Evolutionary conservation across 2,888 invertebrate species (phyloP).

Genomic region (Arge pagana): DNA sequence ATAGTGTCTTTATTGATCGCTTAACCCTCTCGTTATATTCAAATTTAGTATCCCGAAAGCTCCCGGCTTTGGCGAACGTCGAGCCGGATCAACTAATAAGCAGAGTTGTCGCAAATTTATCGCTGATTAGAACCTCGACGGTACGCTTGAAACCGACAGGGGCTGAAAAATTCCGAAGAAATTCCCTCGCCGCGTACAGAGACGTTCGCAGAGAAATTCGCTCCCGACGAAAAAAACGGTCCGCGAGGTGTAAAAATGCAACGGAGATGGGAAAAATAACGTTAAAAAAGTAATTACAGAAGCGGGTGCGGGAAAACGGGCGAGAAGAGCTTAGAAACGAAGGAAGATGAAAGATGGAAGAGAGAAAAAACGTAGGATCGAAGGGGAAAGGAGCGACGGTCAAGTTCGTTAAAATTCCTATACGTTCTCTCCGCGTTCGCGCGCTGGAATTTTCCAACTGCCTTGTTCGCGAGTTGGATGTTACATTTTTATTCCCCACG

Average conservation of each 20-base stretch:
- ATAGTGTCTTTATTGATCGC: no score
- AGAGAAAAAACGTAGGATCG: no score
- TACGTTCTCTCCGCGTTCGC: slow-evolving; percentile 32
- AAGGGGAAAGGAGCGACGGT: no score
- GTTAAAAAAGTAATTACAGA: not conserved
- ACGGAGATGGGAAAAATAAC: not conserved
- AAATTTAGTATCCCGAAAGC: no score
- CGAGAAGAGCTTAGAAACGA: not conserved
- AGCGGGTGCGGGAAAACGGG: no score
- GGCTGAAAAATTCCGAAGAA: slow-evolving; percentile 1
- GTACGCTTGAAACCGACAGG: not conserved
- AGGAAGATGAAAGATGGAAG: slow-evolving; percentile 17
- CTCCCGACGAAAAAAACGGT: not conserved
- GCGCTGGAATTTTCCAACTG: slow-evolving; percentile 34
- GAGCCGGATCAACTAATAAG: no score
- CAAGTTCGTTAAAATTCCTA: slow-evolving; percentile 46
- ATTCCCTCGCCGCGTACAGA: no score
- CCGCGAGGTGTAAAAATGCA: not conserved
- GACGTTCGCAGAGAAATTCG: not conserved
- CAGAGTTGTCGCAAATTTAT: no score
- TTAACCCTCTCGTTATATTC: no score
- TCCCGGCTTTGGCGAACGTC: no score
- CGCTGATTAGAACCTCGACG: no score
- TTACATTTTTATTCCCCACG: not conserved
- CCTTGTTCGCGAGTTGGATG: slow-evolving; percentile 18